Evolutionary conservation across 2,797 vertebrate genomes (phyloP).

Genomic region (Sebastes reedi): DNA sequence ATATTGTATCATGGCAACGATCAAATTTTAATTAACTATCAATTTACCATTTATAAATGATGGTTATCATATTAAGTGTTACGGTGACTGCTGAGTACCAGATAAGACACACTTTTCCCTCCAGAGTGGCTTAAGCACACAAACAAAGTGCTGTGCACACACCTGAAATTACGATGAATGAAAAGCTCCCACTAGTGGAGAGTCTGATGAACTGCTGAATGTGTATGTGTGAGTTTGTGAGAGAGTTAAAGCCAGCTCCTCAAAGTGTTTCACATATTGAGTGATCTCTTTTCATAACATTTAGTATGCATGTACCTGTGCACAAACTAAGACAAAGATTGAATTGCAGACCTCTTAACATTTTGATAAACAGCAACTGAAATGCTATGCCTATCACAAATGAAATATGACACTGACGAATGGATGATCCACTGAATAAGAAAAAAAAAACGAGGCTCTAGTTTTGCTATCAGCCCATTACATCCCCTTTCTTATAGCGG

Average conservation of each 20-base stretch:
- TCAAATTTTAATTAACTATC: too few species aligned
- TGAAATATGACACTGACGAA: not conserved
- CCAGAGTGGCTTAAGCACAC: not conserved
- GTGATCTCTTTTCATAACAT: not conserved
- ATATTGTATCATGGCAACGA: too few species aligned
- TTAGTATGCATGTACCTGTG: not conserved
- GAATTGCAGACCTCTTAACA: too few species aligned
- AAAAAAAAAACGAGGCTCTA: not conserved
- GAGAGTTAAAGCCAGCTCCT: not conserved
- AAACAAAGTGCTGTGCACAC: not conserved
- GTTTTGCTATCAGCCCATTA: not conserved
- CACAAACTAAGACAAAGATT: too few species aligned
- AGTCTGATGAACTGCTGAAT: not conserved
- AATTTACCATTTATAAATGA: too few species aligned
- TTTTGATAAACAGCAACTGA: too few species aligned
- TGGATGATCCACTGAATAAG: not conserved
- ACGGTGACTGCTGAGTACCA: not conserved
- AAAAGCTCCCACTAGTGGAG: not conserved
- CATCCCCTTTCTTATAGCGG: not conserved
- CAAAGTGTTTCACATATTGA: not conserved
- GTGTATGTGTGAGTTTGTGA: not conserved
- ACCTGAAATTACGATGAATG: not conserved
- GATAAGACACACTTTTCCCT: not conserved
- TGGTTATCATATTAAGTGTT: too few species aligned
- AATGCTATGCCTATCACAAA: too few species aligned